Conservation (phyloP, 2,888 invertebrate species). For the Orthosia cruda region DNA sequence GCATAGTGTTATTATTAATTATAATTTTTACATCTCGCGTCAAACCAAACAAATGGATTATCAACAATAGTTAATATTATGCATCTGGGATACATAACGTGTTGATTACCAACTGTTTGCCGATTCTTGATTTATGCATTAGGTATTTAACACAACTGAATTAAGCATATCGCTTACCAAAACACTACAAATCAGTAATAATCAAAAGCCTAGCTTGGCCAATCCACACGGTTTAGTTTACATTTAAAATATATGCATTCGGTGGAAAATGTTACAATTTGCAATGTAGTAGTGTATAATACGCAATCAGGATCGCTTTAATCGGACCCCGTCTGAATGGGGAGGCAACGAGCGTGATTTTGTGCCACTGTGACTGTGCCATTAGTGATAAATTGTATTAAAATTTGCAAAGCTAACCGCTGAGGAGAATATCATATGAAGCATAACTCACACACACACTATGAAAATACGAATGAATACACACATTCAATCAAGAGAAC, state of each 20-base stretch:
- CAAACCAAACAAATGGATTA: constrained; percentile 2
- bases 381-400: constrained; percentile 53
- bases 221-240: constrained; percentile 61
- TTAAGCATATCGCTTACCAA: constrained; percentile 35
- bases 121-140: constrained; percentile 52
- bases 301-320: constrained; percentile 85
- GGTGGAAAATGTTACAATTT: constrained; percentile 80
- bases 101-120: constrained; percentile 46
- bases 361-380: constrained; percentile 68
- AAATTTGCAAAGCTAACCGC: constrained; percentile 53
- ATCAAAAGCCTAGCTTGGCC: constrained; percentile 38
- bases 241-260: constrained; percentile 70
- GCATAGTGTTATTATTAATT: background rate
- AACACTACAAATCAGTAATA: constrained; percentile 42
- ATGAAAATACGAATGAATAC: constrained; percentile 15
- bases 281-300: constrained; percentile 78
- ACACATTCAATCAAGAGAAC: constrained; percentile 4
- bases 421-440: constrained; percentile 60
- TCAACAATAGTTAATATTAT: constrained; percentile 11
- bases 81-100: constrained; percentile 17
- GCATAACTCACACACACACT: constrained; percentile 22
- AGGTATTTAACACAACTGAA: constrained; percentile 30
- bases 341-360: constrained; percentile 77
- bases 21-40: background rate
- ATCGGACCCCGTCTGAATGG: constrained; percentile 78